phyloP scores from a whole-genome alignment of 1,140 invertebrate species.

The Drosophila athabasca region DNA sequence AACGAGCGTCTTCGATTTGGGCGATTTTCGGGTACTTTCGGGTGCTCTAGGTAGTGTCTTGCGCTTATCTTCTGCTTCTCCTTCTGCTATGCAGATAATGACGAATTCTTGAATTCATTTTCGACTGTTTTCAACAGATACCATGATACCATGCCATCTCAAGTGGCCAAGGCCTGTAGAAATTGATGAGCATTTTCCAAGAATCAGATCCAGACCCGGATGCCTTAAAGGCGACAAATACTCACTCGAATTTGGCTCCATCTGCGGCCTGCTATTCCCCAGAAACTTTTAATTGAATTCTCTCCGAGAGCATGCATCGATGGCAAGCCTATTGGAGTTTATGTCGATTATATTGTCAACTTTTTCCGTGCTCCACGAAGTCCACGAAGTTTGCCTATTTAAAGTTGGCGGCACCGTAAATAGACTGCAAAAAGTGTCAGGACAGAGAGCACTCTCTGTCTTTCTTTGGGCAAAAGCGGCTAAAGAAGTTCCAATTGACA shows the following conservation, averaged over 20 bases:
- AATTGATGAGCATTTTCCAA: slow-evolving; percentile 45
- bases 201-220: slow-evolving; percentile 16
- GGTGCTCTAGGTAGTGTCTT: slow-evolving; percentile 22
- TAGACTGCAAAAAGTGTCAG: slow-evolving; percentile 57
- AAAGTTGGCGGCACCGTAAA: slow-evolving; percentile 65
- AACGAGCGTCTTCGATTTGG: slow-evolving; percentile 35
- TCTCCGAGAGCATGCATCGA: slow-evolving; percentile 36
- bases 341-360: slow-evolving; percentile 80
- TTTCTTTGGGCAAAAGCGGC: no score
- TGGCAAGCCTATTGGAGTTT: slow-evolving; percentile 74
- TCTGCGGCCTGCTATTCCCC: slow-evolving; percentile 30
- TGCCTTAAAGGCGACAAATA: slow-evolving; percentile 2
- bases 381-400: slow-evolving; percentile 70
- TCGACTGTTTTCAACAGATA: slow-evolving; percentile 29
- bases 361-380: slow-evolving; percentile 56
- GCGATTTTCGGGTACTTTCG: slow-evolving; percentile 22
- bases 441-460: background rate
- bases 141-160: slow-evolving; percentile 29
- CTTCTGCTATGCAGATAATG: slow-evolving; percentile 38
- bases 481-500: slow-evolving; percentile 70
- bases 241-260: background rate
- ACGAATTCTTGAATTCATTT: slow-evolving; percentile 49
- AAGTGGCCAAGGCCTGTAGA: slow-evolving; percentile 29
- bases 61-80: slow-evolving; percentile 54
- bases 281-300: slow-evolving; percentile 79